Conservation (phyloP, 2,888 invertebrate species). For the Melipona beecheii region DNA sequence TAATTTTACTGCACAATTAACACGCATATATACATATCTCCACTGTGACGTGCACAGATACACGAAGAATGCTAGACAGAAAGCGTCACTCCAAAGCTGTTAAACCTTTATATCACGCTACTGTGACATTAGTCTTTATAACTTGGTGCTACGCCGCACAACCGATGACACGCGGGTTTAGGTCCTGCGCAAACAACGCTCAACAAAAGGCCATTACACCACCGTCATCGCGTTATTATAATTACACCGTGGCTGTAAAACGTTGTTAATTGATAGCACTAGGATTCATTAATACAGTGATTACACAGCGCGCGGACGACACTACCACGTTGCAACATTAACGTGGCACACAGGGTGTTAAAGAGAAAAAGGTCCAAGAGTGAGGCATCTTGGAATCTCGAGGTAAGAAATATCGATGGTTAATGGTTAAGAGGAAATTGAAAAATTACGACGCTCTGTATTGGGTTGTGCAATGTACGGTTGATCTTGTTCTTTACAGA, state of each 20-base stretch:
- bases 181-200: not conserved
- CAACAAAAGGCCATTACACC: constrained; percentile 1
- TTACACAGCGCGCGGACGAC: not conserved
- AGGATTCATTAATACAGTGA: constrained; percentile 1
- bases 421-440: too few species aligned
- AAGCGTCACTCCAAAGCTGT: constrained; percentile 1
- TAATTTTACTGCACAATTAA: constrained; percentile 11
- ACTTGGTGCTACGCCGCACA: not conserved
- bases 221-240: constrained; percentile 3
- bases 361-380: not conserved
- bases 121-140: not conserved
- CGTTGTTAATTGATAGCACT: constrained; percentile 11
- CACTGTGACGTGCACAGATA: not conserved
- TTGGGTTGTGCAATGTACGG: too few species aligned
- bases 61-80: not conserved
- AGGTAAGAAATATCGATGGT: not conserved
- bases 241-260: not conserved
- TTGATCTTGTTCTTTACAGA: too few species aligned
- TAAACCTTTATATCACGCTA: not conserved
- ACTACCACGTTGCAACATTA: not conserved
- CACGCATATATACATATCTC: not conserved
- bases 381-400: not conserved
- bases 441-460: too few species aligned
- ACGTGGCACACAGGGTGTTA: not conserved
- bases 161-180: not conserved